phyloP scores from a whole-genome alignment of 2,888 invertebrate genomes.

The Noctuana brunneofusca region DNA sequence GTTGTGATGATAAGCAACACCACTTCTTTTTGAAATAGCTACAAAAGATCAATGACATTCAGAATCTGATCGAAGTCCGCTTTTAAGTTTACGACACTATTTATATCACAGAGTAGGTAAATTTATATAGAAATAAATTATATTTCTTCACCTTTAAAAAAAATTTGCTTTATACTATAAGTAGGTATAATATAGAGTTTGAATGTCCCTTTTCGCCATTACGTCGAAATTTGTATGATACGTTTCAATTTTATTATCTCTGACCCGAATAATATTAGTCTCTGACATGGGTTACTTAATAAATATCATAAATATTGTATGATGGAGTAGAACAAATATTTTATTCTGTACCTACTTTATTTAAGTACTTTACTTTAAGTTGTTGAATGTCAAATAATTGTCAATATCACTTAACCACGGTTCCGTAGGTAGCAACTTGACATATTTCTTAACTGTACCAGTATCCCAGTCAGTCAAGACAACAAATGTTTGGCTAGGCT shows the following conservation, averaged over 20 bases:
- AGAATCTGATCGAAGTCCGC: conserved; percentile 1
- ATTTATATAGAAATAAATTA: too few species aligned
- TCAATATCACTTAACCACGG: neutral
- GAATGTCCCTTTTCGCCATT: too few species aligned
- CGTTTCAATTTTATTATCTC: too few species aligned
- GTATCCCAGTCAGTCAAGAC: conserved; percentile 29
- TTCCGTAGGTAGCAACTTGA: conserved; percentile 1
- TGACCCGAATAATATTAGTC: too few species aligned
- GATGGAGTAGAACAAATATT: too few species aligned
- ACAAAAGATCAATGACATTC: conserved; percentile 19
- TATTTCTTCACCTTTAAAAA: neutral
- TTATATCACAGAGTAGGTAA: too few species aligned
- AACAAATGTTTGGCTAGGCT: conserved; percentile 16
- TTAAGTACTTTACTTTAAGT: neutral
- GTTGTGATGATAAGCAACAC: neutral
- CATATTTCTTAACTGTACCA: conserved; percentile 28
- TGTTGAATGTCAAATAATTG: neutral
- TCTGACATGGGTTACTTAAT: too few species aligned
- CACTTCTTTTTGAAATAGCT: conserved; percentile 21
- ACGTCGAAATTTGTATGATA: too few species aligned
- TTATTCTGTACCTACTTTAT: too few species aligned
- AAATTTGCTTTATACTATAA: too few species aligned
- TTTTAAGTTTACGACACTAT: conserved; percentile 14
- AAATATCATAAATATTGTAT: too few species aligned
- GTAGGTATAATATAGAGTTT: too few species aligned